Evolutionary conservation across 35 echinoderm and acorn worm genomes (phyloP), one percentile per base, ranked within the genome.

Genomic region (Hemicentrotus pulcherrimus): DNA sequence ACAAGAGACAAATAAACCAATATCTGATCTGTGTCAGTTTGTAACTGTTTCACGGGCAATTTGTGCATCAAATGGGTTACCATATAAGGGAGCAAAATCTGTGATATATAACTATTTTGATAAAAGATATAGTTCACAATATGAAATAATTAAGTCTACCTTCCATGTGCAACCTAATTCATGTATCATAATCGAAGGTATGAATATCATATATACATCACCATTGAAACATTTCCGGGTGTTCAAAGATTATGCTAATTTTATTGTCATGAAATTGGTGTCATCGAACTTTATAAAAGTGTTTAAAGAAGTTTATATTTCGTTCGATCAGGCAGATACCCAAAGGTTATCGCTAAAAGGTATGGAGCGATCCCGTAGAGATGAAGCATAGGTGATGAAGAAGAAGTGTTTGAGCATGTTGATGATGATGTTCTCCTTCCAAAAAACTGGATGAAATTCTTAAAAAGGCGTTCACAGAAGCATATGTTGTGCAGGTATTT

Each of bases 191-290:
- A 86, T 86, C 61, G 85, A 96, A 86, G 92, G 95, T 9, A 96
- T 96, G 92, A 96, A 96, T 52, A 96, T 96, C 2, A 96, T 96
- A 46, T 94, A 96, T 50, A 61, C 92, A 48, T 78, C 92, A 88
- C 95, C 95, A 31, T 31, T 94, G 47, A 87, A 94, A 47, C 78
- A 94, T 31, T 70, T 94, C 11, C 58, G 45, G 46, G 85, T 71
- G 3, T 96, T 96, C 47, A 86, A 4, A 46, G 95, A 96, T 31
- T 96, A 96, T 96, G 95, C 92, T 1, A 48, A 94, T 10, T 86
- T 94, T 46, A 31, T 96, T n/a, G 91, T 86, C 47, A 87, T n/a
- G 24, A 10, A 85, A 50, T 88, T 65, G 91, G 78, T 96, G 48
- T 55, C 47, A 8, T 65, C 71, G 6, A 78, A 86, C 61, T 94